Percentiles rank a stretch among this genome's conserved stretches.
Conservation (phyloP, 2,113 vertebrate species). For the Petrocephalus microphthalmus region DNA sequence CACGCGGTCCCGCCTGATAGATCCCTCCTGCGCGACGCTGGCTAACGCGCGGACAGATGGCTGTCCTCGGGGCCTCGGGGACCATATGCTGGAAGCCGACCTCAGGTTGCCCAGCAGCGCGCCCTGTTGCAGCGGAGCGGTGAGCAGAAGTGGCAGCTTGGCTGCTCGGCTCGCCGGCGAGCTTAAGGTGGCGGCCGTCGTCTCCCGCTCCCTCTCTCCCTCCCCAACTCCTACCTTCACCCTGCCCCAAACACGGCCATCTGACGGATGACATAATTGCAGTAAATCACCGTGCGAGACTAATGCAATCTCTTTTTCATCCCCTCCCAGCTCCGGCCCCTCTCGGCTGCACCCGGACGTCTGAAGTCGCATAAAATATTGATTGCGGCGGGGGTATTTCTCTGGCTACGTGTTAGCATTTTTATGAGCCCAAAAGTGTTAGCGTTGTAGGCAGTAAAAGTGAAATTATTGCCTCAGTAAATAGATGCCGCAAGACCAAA, state of each 20-base stretch:
- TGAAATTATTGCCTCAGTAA: slow-evolving; percentile 9
- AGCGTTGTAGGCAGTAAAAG: slow-evolving; percentile 16
- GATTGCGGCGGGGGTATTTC: slow-evolving; percentile 8
- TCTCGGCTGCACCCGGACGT: slow-evolving; percentile 33
- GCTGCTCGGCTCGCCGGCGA: not conserved
- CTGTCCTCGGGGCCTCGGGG: not conserved
- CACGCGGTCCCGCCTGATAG: not conserved
- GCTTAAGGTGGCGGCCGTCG: not conserved
- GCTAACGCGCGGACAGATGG: not conserved
- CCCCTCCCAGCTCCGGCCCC: slow-evolving; percentile 25
- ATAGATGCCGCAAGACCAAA: not conserved
- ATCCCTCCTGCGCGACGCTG: not conserved
- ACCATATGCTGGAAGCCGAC: not conserved
- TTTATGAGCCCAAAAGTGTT: slow-evolving; percentile 22
- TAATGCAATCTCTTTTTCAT: slow-evolving; percentile 48
- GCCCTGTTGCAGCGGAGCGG: not conserved
- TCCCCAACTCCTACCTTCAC: not conserved
- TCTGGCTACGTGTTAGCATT: not conserved
- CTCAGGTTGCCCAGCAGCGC: not conserved
- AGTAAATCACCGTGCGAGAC: slow-evolving; percentile 42
- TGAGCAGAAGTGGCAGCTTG: not conserved
- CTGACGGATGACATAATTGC: slow-evolving; percentile 25
- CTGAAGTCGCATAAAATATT: slow-evolving; percentile 62
- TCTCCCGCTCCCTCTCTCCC: not conserved
- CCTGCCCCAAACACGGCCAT: not conserved